Percentiles rank a stretch among this genome's conserved stretches.
Evolutionary conservation across 2,797 vertebrate genomes (phyloP).

Genomic region (Xenentodon cancila): DNA sequence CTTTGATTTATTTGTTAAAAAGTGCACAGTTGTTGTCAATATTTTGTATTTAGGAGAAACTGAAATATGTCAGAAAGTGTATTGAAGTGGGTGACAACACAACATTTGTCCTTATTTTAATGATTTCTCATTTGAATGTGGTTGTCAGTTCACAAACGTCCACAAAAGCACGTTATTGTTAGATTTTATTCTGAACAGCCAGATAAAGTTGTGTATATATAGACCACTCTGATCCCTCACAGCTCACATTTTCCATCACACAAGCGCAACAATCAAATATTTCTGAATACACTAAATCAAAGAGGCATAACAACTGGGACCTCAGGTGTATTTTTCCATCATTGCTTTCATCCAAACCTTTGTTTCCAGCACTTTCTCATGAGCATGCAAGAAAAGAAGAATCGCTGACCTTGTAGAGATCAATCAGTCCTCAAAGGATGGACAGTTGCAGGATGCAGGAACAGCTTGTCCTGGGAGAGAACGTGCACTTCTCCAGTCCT

Average conservation of each 20-base stretch:
- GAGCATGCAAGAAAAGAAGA: neutral
- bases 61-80: no score
- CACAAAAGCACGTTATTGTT: neutral
- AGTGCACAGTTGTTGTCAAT: no score
- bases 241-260: no score
- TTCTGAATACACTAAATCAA: neutral
- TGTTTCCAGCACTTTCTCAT: neutral
- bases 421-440: conserved; percentile 38
- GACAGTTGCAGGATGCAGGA: conserved; percentile 13
- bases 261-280: neutral
- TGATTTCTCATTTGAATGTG: no score
- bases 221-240: no score
- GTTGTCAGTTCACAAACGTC: no score
- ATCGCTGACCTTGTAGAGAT: conserved; percentile 70
- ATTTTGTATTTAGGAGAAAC: no score
- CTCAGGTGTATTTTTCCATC: neutral
- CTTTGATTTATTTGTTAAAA: no score
- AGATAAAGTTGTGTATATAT: no score
- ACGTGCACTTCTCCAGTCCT: conserved; percentile 15
- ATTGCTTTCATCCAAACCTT: neutral
- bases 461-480: conserved; percentile 1
- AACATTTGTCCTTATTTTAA: no score
- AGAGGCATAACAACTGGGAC: neutral
- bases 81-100: no score
- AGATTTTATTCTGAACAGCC: neutral